Evolutionary conservation across 2,113 vertebrate species (phyloP), one percentile per base, ranked within the genome.

Genomic region (Budorcas taxicolor): DNA sequence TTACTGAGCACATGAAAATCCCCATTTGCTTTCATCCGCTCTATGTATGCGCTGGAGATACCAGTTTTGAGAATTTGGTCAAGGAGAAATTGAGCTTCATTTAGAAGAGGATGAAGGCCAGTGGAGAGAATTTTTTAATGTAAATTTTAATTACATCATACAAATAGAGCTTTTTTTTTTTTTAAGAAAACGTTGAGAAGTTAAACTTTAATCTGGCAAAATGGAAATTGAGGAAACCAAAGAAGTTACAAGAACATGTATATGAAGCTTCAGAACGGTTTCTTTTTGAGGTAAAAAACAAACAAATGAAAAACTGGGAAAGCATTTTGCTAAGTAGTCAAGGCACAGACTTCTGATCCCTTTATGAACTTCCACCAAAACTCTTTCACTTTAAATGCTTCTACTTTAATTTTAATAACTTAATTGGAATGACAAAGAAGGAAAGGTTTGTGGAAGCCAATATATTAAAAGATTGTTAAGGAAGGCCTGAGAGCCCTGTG

Each of bases 391-490:
- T 78, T 71, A 97, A 83, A 13, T 6, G 33, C 4, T 64, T 93
- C 40, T 78, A 53, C 40, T 95, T 96, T 95, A 52, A 95, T 92
- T 97, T 97, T 90, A 95, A 85, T 97, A 94, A 86, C 64, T 95
- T 97, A 87, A 90, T 88, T 94, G 58, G 33, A 62, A 83, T n/a
- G 95, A 92, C 81, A 81, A 64, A 21, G 57, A 17, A 90, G 45
- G 62, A 0, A 0, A 78, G 8, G 52, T 8, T n/a, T 92, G 96
- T 93, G 82, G 84, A 76, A 94, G n/a, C 47, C 74, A 43, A 71
- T 74, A 23, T 9, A 27, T 87, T 80, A 57, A 45, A 36, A 23
- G 89, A 55, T 27, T 23, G 19, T 62, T 4, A 27, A 86, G 78
- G 62, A 89, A 14, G 94, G 76, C 76, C 7, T 14, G 17, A 52